Evolutionary conservation across 2,113 vertebrate species (phyloP).

Genomic region (Elgaria multicarinata): DNA sequence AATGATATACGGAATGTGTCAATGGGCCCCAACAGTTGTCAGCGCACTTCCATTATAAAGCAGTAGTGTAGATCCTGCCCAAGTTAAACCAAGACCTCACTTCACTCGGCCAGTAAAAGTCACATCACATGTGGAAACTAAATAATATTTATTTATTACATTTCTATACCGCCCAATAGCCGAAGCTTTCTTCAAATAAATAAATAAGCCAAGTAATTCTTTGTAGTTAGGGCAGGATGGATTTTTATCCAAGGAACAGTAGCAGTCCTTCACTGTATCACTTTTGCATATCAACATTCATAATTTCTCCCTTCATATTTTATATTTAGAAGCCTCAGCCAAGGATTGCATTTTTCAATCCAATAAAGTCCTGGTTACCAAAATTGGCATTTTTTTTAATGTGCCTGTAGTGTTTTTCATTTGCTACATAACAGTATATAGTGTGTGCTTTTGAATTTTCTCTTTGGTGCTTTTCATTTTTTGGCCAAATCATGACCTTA

Average conservation of each 20-base stretch:
- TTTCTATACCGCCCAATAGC: too few relatives aligned
- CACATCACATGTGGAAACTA: not conserved
- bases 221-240: not conserved
- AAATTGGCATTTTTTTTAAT: slow-evolving; percentile 15
- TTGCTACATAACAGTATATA: slow-evolving; percentile 38
- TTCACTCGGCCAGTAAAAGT: not conserved
- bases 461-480: not conserved
- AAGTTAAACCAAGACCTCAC: not conserved
- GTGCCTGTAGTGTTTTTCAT: slow-evolving; percentile 20
- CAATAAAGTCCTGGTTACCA: not conserved
- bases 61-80: too few relatives aligned
- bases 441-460: slow-evolving; percentile 26
- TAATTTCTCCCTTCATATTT: slow-evolving; percentile 11
- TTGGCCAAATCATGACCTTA: not conserved
- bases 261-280: not conserved
- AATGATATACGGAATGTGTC: too few relatives aligned
- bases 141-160: too few relatives aligned
- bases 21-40: too few relatives aligned
- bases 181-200: too few relatives aligned
- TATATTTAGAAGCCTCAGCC: not conserved
- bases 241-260: not conserved
- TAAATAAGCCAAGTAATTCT: not conserved
- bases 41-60: too few relatives aligned
- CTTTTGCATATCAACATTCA: not conserved
- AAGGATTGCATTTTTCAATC: not conserved